Evolutionary conservation across 2,888 invertebrate species (phyloP).

Genomic region (Caradrina kadenii): DNA sequence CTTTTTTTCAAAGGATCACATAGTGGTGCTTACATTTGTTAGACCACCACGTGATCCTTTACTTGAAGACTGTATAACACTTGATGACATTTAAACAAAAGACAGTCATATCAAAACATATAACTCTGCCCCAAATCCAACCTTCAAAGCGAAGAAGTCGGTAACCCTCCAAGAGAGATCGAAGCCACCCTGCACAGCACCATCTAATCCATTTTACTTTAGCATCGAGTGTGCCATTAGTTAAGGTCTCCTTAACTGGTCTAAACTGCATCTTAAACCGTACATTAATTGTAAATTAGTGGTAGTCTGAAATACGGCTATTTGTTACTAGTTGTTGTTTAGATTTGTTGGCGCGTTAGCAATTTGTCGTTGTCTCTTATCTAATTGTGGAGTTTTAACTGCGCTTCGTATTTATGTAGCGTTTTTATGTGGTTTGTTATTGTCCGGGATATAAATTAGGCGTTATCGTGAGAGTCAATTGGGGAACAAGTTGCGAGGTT

Average conservation of each 20-base stretch:
- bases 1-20: no score
- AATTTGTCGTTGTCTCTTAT: slow-evolving; percentile 63
- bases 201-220: slow-evolving; percentile 63
- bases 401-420: slow-evolving; percentile 53
- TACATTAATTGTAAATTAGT: slow-evolving; percentile 83
- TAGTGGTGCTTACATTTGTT: no score
- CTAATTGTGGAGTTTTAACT: slow-evolving; percentile 61
- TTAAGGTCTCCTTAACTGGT: slow-evolving; percentile 74
- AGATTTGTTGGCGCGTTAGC: slow-evolving; percentile 61
- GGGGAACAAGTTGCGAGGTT: slow-evolving; percentile 16
- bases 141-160: slow-evolving; percentile 19
- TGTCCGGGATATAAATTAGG: slow-evolving; percentile 55
- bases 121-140: slow-evolving; percentile 7
- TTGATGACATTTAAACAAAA: neutral
- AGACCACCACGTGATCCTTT: no score
- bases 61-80: no score
- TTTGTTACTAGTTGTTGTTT: slow-evolving; percentile 78
- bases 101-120: neutral
- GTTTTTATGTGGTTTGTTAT: slow-evolving; percentile 56
- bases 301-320: slow-evolving; percentile 73
- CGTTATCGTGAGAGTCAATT: slow-evolving; percentile 53
- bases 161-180: slow-evolving; percentile 49
- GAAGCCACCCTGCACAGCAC: slow-evolving; percentile 48
- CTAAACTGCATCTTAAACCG: slow-evolving; percentile 75
- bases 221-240: slow-evolving; percentile 70